Conservation (phyloP, 2,113 vertebrate species). For the Eulemur macaco region DNA sequence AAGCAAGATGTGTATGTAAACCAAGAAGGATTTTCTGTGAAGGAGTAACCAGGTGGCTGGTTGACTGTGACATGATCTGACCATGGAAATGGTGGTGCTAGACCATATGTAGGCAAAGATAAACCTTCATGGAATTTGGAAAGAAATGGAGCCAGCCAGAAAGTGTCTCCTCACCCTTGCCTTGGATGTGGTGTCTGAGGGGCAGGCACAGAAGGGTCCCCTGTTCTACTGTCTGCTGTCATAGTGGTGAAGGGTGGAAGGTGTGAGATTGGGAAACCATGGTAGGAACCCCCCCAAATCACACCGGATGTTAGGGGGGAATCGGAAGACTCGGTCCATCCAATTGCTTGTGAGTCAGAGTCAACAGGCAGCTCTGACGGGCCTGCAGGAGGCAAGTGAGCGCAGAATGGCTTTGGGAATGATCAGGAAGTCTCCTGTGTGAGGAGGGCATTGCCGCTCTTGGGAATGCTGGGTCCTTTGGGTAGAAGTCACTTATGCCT, state of each 20-base stretch:
- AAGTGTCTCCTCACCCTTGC: not conserved
- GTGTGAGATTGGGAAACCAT: not conserved
- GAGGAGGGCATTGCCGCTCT: not conserved
- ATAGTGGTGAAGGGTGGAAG: not conserved
- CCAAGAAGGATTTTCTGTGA: not conserved
- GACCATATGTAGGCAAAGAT: not conserved
- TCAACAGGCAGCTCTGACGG: not conserved
- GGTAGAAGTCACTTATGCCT: not conserved
- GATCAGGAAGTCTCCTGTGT: not conserved
- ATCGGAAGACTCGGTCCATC: not conserved
- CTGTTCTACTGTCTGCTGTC: not conserved
- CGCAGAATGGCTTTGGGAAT: not conserved
- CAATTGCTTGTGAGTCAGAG: not conserved
- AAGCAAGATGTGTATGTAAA: not conserved
- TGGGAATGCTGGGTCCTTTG: not conserved
- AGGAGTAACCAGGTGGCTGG: not conserved
- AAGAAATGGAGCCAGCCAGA: not conserved
- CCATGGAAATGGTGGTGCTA: not conserved
- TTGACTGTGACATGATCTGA: not conserved
- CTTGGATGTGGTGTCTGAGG: not conserved
- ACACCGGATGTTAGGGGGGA: not conserved
- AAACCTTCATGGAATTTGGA: not conserved
- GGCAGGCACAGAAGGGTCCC: not conserved
- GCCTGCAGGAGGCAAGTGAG: not conserved
- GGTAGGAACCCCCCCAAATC: not conserved